Percentiles rank a stretch among this genome's conserved stretches.
Conservation (phyloP, 2,113 vertebrate genomes). For the Neopipo cinnamomea region DNA sequence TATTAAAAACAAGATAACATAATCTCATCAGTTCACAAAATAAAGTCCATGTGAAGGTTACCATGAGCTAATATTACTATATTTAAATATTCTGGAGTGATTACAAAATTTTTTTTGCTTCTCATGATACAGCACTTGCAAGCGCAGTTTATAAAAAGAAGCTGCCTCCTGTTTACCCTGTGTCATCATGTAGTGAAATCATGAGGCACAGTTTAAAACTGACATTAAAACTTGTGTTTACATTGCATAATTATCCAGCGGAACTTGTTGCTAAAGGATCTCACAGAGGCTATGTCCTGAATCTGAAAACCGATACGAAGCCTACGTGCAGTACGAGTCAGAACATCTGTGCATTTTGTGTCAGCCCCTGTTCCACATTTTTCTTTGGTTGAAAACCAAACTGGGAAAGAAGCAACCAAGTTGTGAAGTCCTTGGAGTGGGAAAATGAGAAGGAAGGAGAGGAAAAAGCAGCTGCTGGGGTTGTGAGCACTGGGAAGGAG, state of each 20-base stretch:
- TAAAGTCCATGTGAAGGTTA: neutral
- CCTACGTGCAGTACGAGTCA: neutral
- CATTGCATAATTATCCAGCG: neutral
- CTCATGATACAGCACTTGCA: slow-evolving; percentile 14
- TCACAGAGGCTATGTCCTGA: neutral
- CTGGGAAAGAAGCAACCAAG: neutral
- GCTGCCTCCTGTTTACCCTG: neutral
- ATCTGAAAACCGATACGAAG: neutral
- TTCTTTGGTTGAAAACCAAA: neutral
- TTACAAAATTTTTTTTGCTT: neutral
- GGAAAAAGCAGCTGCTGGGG: neutral
- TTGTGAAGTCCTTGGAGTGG: neutral
- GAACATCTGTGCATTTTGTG: neutral
- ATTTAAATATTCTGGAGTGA: neutral
- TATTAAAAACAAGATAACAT: neutral
- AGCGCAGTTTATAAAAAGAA: neutral
- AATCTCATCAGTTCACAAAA: neutral
- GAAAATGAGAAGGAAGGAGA: neutral
- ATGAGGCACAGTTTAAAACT: neutral
- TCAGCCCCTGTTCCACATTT: neutral
- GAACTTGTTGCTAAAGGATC: neutral
- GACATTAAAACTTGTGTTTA: neutral
- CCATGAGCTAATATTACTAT: neutral
- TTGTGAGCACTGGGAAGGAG: neutral
- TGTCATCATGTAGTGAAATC: neutral